Conservation (phyloP, 2,797 vertebrate genomes). For the Pseudomugil gertrudae region DNA sequence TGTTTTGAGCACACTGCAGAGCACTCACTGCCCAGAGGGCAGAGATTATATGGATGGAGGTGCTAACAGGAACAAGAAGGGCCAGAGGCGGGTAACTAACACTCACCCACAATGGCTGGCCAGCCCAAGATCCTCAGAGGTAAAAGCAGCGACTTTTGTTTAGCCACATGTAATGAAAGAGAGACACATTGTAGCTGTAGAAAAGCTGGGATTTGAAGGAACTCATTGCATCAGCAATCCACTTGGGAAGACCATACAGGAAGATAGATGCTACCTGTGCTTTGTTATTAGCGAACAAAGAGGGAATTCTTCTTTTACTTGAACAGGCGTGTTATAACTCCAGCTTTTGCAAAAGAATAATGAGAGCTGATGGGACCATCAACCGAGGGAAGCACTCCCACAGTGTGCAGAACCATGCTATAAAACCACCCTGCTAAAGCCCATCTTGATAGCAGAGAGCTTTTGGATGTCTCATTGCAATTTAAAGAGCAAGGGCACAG, state of each 20-base stretch:
- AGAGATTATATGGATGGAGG: slow-evolving; percentile 57
- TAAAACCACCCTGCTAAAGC: slow-evolving; percentile 26
- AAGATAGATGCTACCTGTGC: not conserved
- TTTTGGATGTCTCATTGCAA: slow-evolving; percentile 54
- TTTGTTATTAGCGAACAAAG: slow-evolving; percentile 4
- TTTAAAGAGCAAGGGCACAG: slow-evolving; percentile 60
- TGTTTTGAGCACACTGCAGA: slow-evolving; percentile 58
- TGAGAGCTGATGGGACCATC: slow-evolving; percentile 23
- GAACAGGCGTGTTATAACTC: not conserved
- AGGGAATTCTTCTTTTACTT: not conserved
- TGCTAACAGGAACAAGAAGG: slow-evolving; percentile 51
- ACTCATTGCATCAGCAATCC: slow-evolving; percentile 2
- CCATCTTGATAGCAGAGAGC: slow-evolving; percentile 37
- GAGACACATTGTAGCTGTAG: slow-evolving; percentile 9
- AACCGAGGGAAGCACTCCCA: slow-evolving; percentile 3
- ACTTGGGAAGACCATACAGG: slow-evolving; percentile 12
- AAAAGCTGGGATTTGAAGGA: slow-evolving; percentile 26
- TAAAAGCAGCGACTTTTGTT: slow-evolving; percentile 18
- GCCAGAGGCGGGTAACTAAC: slow-evolving; percentile 45
- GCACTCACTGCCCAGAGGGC: slow-evolving; percentile 48
- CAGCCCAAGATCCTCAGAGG: slow-evolving; percentile 2
- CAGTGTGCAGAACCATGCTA: not conserved
- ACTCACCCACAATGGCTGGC: slow-evolving; percentile 8
- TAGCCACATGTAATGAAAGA: slow-evolving; percentile 32
- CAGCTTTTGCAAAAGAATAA: slow-evolving; percentile 27